These are phyloP conservation scores for Phyllotreta striolata DNA, from an alignment of 2,888 invertebrate genomes.

Conservation along the genomic window DNA sequence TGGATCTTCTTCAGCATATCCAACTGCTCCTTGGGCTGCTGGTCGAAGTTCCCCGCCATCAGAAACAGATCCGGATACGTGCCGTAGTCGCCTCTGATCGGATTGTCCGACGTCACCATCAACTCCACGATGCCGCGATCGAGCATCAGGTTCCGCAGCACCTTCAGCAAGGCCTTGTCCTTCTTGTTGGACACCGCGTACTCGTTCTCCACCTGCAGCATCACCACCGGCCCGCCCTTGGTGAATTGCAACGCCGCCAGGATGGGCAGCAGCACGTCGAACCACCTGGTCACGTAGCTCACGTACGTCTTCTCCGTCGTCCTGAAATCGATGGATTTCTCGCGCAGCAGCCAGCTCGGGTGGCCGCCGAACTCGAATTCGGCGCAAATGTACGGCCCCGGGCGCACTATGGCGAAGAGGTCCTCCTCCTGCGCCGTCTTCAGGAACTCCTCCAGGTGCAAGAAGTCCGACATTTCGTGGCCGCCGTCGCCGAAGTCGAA, in stretches of 20 bases:
- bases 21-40: constrained; percentile 58
- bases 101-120: constrained; percentile 64
- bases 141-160: constrained; percentile 57
- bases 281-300: constrained; percentile 64
- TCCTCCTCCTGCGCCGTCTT: constrained; percentile 78
- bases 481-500: constrained; percentile 70
- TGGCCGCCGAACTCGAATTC: constrained; percentile 76
- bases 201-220: constrained; percentile 78
- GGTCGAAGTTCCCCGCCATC: constrained; percentile 64
- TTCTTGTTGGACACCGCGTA: constrained; percentile 45
- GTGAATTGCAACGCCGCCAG: constrained; percentile 65
- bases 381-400: constrained; percentile 94
- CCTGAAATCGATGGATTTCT: constrained; percentile 50
- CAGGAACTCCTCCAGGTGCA: constrained; percentile 72
- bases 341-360: constrained; percentile 55
- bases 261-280: constrained; percentile 62
- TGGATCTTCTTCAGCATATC: constrained; percentile 59
- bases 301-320: constrained; percentile 56
- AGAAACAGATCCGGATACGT: constrained; percentile 56
- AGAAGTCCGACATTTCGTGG: constrained; percentile 62
- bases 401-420: constrained; percentile 80
- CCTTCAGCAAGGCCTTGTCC: constrained; percentile 58
- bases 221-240: constrained; percentile 76
- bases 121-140: constrained; percentile 60
- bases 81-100: constrained; percentile 47